These are phyloP conservation scores for Hycleus phaleratus DNA, from an alignment of 1,140 invertebrate genomes.

Conservation along the genomic window DNA sequence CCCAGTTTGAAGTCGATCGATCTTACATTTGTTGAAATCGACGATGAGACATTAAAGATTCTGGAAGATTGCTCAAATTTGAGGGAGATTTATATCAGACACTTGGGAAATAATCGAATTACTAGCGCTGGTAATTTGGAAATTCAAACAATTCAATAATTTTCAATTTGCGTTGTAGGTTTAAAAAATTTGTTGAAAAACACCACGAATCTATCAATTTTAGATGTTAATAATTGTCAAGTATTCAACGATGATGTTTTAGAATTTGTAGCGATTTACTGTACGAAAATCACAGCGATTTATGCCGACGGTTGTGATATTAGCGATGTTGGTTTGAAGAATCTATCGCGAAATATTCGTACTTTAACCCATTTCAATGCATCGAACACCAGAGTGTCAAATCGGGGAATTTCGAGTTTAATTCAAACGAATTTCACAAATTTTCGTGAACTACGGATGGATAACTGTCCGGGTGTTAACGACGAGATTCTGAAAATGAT, in stretches of 20 bases:
- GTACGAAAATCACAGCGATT: constrained; percentile 5
- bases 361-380: constrained; percentile 10
- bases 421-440: not conserved
- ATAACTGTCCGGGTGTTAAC: constrained; percentile 24
- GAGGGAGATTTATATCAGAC: constrained; percentile 12
- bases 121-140: constrained; percentile 1
- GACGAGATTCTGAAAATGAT: constrained; percentile 19
- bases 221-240: constrained; percentile 10
- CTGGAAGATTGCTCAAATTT: constrained; percentile 15
- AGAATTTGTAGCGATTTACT: constrained; percentile 8
- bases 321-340: constrained; percentile 12
- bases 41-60: constrained; percentile 20
- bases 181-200: constrained; percentile 14
- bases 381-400: constrained; percentile 12
- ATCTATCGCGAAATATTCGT: constrained; percentile 1
- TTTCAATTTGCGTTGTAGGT: not conserved
- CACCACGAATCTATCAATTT: constrained; percentile 3
- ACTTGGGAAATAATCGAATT: constrained; percentile 5
- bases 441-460: constrained; percentile 25
- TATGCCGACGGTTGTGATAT: constrained; percentile 17
- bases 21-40: constrained; percentile 16
- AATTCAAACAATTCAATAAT: no score
- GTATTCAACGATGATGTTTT: constrained; percentile 17
- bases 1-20: constrained; percentile 12
- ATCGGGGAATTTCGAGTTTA: no score